phyloP scores from a whole-genome alignment of 2,888 invertebrate genomes.

The Criorhina ranunculi region DNA sequence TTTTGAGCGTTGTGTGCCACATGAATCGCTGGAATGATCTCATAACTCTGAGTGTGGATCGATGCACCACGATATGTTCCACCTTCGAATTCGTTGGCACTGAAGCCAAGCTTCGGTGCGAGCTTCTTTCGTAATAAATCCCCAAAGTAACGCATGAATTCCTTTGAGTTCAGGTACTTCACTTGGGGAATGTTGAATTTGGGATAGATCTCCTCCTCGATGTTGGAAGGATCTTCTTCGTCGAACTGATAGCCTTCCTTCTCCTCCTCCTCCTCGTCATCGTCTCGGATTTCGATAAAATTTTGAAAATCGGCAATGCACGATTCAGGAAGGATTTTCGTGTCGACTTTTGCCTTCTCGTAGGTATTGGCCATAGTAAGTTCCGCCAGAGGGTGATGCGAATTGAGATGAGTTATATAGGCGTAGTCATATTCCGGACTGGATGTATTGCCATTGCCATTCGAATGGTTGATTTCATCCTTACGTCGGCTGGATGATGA shows the following conservation, averaged over 20 bases:
- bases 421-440: slow-evolving; percentile 85
- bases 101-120: slow-evolving; percentile 87
- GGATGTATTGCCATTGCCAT: slow-evolving; percentile 47
- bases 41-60: slow-evolving; percentile 88
- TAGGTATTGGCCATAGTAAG: slow-evolving; percentile 78
- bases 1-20: slow-evolving; percentile 84
- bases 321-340: slow-evolving; percentile 81
- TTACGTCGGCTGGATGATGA: slow-evolving; percentile 46
- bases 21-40: slow-evolving; percentile 89
- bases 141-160: slow-evolving; percentile 89
- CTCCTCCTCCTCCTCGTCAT: slow-evolving; percentile 78
- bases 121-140: slow-evolving; percentile 87
- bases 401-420: slow-evolving; percentile 87
- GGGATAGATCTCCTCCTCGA: not conserved
- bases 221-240: slow-evolving; percentile 54
- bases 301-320: slow-evolving; percentile 81
- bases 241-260: slow-evolving; percentile 74
- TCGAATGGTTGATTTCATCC: slow-evolving; percentile 44
- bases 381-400: slow-evolving; percentile 85
- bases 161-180: slow-evolving; percentile 86
- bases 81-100: slow-evolving; percentile 85
- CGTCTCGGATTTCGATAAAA: slow-evolving; percentile 79
- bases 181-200: slow-evolving; percentile 78
- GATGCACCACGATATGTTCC: slow-evolving; percentile 88
- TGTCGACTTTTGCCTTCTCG: slow-evolving; percentile 71